Percentiles rank a stretch among this genome's conserved stretches.
These are phyloP conservation scores for Platerodrilus igneus DNA, from an alignment of 2,888 invertebrate genomes.

Conservation along the genomic window DNA sequence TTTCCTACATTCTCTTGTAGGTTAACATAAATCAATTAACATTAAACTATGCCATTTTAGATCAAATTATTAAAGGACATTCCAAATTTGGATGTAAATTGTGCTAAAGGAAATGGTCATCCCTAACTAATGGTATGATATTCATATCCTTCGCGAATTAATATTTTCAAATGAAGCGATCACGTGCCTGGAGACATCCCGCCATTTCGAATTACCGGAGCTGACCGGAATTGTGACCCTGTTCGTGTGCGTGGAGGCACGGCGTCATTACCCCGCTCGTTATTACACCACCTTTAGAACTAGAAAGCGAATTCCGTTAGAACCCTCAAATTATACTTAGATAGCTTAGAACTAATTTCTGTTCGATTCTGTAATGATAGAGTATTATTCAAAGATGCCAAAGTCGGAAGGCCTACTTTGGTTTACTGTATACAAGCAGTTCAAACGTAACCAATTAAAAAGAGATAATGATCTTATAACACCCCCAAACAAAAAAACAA, in stretches of 20 bases:
- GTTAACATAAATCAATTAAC: no score
- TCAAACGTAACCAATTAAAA: no score
- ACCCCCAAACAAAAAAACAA: no score
- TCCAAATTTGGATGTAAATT: conserved; percentile 25
- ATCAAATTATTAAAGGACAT: no score
- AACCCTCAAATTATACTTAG: conserved; percentile 23
- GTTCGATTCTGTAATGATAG: no score
- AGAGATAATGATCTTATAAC: no score
- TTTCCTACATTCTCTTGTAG: no score
- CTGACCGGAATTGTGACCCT: conserved; percentile 32
- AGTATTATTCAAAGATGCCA: no score
- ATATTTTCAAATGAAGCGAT: conserved; percentile 32
- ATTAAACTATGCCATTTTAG: no score
- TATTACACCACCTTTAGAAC: conserved; percentile 27
- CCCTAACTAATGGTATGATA: conserved; percentile 29
- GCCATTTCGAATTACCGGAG: conserved; percentile 31
- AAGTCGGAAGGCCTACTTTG: no score
- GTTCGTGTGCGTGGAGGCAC: conserved; percentile 27
- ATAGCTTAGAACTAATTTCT: no score
- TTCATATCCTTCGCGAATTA: conserved; percentile 29
- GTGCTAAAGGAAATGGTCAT: conserved; percentile 25
- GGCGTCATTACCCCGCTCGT: conserved; percentile 29
- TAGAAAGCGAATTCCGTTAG: conserved; percentile 23
- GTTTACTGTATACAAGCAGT: no score
- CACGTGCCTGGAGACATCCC: conserved; percentile 31